Evolutionary conservation across 2,113 vertebrate genomes (phyloP).

Genomic region (Petrocephalus microphthalmus): DNA sequence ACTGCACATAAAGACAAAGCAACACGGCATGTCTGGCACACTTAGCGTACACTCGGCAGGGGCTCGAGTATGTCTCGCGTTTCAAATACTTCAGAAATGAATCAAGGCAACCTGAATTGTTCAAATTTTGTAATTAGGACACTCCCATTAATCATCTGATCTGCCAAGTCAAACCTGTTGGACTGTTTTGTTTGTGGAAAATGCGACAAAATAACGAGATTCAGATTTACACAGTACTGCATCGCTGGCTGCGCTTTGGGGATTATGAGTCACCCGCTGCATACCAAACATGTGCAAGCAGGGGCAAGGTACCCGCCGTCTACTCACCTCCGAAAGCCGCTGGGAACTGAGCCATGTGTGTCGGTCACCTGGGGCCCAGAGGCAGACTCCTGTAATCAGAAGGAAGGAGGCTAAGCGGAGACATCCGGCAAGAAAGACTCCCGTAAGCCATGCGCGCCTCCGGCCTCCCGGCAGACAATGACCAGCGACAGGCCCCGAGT

Average conservation of each 20-base stretch:
- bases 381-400: slow-evolving; percentile 51
- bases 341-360: slow-evolving; percentile 97
- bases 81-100: neutral
- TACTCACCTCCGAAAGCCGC: slow-evolving; percentile 89
- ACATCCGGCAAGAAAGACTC: neutral
- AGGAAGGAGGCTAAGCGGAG: slow-evolving; percentile 3
- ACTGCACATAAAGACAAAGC: neutral
- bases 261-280: neutral
- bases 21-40: neutral
- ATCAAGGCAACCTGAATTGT: neutral
- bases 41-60: neutral
- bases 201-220: neutral
- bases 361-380: slow-evolving; percentile 57
- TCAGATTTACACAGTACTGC: neutral
- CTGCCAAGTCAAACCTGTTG: neutral
- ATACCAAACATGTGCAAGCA: neutral
- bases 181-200: neutral
- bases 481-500: neutral
- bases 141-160: neutral
- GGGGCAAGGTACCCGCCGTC: neutral
- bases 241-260: neutral
- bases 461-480: neutral
- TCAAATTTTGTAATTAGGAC: neutral
- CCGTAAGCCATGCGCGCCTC: neutral
- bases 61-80: neutral